Base-by-base conservation (phyloP, 2,113 vertebrate genomes). In the Glaucomys volans region DNA sequence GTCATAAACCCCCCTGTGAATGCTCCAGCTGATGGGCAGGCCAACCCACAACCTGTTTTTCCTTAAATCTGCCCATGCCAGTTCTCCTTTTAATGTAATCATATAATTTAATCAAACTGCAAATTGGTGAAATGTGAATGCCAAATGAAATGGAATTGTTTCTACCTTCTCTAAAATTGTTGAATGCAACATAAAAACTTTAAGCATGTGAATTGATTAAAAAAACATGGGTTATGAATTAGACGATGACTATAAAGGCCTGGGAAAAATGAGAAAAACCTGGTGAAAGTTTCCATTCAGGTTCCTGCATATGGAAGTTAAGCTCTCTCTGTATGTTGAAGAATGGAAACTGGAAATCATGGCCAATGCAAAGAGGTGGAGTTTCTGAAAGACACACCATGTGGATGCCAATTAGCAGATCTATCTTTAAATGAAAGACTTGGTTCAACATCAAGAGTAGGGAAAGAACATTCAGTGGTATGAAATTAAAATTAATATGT, bases 401-500 rank as follows among this genome's bases (percentile, higher is more conserved):
- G 3, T 62, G 37, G 40, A 52, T 16, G 59, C 42, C 42, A 72
- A 40, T 72, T 32, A 71, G 57, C 5, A 62, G 35, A 11, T 67
- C 26, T 67, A 3, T 40, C 44, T 5, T 87, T 52, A 54, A 11
- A 90, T 67, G 54, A 85, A 77, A 44, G 37, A 28, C 44, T 71
- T 91, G 37, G 71, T 69, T 80, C 47, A 69, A 69, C 8, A 59
- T 5, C 14, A 40, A 40, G 16, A 2, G 13, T 84, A 54, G 30
- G 40, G 52, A 71, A 87, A 71, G 44, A 42, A 4, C 3, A 28
- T 44, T 81, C 35, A 13, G 7, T 40, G 32, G 7, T 57, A 76
- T 82, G 81, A 16, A 50, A 24, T 72, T 84, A 80, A 94, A 91
- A 85, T 37, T 83, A 69, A 80, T 44, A 37, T 79, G 71, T 67